These are phyloP conservation scores for Dissostichus mawsoni DNA, from an alignment of 2,113 vertebrate genomes.

Conservation along the genomic window DNA sequence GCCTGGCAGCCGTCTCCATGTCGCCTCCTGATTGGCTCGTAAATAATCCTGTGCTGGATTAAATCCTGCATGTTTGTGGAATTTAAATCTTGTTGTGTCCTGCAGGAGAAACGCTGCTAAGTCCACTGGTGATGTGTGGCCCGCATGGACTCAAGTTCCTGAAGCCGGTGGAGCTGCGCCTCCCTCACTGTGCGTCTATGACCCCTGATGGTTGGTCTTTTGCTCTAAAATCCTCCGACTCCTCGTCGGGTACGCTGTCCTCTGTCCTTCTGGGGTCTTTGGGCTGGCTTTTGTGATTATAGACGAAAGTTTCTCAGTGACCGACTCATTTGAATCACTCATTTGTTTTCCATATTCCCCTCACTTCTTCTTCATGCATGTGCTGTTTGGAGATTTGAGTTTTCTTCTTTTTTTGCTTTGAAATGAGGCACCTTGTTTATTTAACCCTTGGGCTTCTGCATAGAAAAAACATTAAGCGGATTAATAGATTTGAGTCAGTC, in stretches of 20 bases:
- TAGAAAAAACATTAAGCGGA: background rate
- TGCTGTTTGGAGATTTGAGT: background rate
- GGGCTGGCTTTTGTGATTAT: slow-evolving; percentile 81
- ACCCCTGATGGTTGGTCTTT: slow-evolving; percentile 99
- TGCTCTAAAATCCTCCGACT: slow-evolving; percentile 99
- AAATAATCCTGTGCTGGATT: slow-evolving; percentile 27
- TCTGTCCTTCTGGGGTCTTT: slow-evolving; percentile 93
- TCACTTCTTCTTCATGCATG: slow-evolving; percentile 35
- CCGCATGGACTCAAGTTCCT: slow-evolving; percentile 99
- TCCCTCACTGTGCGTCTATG: slow-evolving; percentile 99
- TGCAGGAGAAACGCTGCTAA: slow-evolving; percentile 96
- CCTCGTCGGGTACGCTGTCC: slow-evolving; percentile 99
- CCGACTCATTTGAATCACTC: slow-evolving; percentile 33
- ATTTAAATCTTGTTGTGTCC: slow-evolving; percentile 48
- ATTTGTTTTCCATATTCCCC: slow-evolving; percentile 41
- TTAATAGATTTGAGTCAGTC: background rate
- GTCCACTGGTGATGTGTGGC: slow-evolving; percentile 98
- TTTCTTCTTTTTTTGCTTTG: background rate
- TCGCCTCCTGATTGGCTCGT: slow-evolving; percentile 2
- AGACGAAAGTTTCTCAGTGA: slow-evolving; percentile 64
- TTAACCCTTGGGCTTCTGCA: background rate
- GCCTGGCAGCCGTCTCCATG: background rate
- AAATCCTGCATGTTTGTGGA: slow-evolving; percentile 26
- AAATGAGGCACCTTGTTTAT: background rate
- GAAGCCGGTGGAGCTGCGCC: slow-evolving; percentile 99